Base-by-base conservation (phyloP, 2,113 vertebrate species). In the Neodontobutis hainanensis region DNA sequence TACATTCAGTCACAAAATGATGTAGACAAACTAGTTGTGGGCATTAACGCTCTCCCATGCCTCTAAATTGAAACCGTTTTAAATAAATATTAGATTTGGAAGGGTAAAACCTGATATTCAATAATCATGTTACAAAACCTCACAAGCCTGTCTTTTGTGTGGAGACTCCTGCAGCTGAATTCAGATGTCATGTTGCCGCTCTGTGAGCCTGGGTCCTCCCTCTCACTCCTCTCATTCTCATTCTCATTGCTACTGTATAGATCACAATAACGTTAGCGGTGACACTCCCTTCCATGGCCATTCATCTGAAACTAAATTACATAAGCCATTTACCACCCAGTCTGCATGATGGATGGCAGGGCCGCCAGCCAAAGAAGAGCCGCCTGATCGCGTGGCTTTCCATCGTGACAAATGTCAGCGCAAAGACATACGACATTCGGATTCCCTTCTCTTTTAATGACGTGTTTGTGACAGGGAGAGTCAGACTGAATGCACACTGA, bases 321-420 rank as follows among this genome's bases (percentile, higher is more conserved):
- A 88, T 91, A 91, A 92, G 87, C 84, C 89, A 88, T 91, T 91
- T 92, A 91, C 89, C 89, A 87, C 79, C 78, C 83, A 69, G 80
- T 83, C 79, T 50, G 65, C 46, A 69, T 91, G 90, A 92, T 90
- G 82, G 85, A 91, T 90, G 85, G 80, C 86, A 75, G 77, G 58
- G 82, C 85, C 84, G 50, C 69, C 75, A 88, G 89, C 82, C 79
- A 85, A 82, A 81, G 82, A 76, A 73, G 58, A 61, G 73, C 32
- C 73, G 77, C 72, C 78, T 79, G 71, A 88, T 85, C 78, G 61
- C 80, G 59, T 65, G 67, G 73, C 86, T 81, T 78, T 84, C 70
- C 83, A 76, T 84, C 11, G 80, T 82, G 86, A 89, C 84, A 86
- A 90, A 89, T 88, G 86, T 88, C 82, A 85, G 16, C 44, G 63